Base-by-base conservation (phyloP, 2,797 vertebrate species). In the Gadopsis bispinosus region DNA sequence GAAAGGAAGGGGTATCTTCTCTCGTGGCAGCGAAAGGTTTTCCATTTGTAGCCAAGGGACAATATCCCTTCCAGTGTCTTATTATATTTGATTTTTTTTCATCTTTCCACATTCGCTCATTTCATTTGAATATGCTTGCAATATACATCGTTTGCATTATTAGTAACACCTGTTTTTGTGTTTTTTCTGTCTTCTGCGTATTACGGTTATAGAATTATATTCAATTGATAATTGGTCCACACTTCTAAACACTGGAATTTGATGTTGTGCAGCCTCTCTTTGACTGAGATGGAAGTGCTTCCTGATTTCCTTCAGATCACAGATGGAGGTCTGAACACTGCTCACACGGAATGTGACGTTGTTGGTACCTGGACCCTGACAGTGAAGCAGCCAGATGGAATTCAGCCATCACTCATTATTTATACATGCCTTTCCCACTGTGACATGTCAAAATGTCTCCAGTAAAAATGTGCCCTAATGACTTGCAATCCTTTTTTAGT, bases 41-140 rank as follows among this genome's bases (percentile, higher is more conserved):
- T 48, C 22, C 41, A 79, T 79, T 67, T 72, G 47, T 37, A 60
- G 14, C 16, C 20, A 51, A 51, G 26, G 26, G 62, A 53, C 9
- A 12, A 17, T 29, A 63, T 62, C 12, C 70, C 16, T 53, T 20
- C 20, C 64, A 50, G 31, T 17, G 33, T 55, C 48, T 39, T 64
- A 47, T 66, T 43, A 68, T 70, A 51, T 37, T 51, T 4, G 16
- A 17, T 12, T 58, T 75, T 53, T 75, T 58, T 22, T 69, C 48
- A 13, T 70, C 33, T 43, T 26, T 62, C 50, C 55, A 8, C 26
- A 17, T 10, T 43, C 20, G 26, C 33, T 58, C 12, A 43, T 63
- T 56, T 67, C 4, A 62, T 50, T 17, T 45, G 7, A n/a, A 5
- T 35, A 8, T 45, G 19, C 45, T 17, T 26, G 29, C 51, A 60